Conservation (phyloP, 2,797 vertebrate species). For the Poeciliopsis presidionis region DNA sequence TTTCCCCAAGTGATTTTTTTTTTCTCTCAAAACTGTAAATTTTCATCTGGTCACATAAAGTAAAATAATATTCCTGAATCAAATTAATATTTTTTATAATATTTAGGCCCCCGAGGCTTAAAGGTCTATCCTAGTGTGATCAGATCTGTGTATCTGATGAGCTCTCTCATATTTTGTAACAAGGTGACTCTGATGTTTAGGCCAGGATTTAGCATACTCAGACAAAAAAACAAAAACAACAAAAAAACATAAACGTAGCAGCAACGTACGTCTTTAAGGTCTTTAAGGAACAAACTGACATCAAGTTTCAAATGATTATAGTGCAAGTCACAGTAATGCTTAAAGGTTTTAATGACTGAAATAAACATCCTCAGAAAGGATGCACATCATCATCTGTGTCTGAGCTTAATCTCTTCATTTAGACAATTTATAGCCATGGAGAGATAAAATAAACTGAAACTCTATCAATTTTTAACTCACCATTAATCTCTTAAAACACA, state of each 20-base stretch:
- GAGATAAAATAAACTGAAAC: too few species aligned
- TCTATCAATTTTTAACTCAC: too few species aligned
- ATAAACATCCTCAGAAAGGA: too few species aligned
- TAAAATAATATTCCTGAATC: neutral
- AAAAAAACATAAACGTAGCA: too few species aligned
- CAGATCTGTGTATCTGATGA: neutral
- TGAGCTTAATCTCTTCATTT: too few species aligned
- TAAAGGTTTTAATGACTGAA: too few species aligned
- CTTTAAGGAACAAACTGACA: too few species aligned
- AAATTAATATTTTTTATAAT: neutral
- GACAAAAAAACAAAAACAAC: neutral
- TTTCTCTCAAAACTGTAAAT: neutral
- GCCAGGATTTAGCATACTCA: neutral
- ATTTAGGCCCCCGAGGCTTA: neutral
- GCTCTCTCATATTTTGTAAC: neutral
- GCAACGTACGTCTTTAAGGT: too few species aligned
- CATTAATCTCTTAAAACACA: too few species aligned
- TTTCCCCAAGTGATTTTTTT: conserved; percentile 16
- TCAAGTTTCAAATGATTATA: too few species aligned
- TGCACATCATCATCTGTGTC: neutral
- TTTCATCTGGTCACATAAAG: neutral
- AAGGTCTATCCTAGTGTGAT: neutral
- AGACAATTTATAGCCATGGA: too few species aligned
- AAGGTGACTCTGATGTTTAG: neutral
- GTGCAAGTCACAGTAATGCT: too few species aligned